phyloP scores from a whole-genome alignment of 1,140 invertebrate species.

The Brachionus koreanus region DNA sequence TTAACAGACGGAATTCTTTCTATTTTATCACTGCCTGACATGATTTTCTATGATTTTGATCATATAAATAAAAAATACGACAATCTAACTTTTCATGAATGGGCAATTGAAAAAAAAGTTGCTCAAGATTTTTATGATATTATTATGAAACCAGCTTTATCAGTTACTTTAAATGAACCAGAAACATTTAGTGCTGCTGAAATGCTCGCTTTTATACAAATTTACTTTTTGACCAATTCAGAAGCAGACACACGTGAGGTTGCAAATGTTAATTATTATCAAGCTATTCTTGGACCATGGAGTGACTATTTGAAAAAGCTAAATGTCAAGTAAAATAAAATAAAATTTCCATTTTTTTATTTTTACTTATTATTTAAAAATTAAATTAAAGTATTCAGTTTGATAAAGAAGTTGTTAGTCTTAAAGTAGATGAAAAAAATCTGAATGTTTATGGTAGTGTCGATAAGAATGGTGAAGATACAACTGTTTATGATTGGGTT shows the following conservation, averaged over 20 bases:
- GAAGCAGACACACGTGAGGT: conserved; percentile 45
- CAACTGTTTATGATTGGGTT: conserved; percentile 38
- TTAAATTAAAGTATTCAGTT: not conserved
- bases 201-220: conserved; percentile 45
- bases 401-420: not conserved
- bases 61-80: conserved; percentile 41
- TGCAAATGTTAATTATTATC: conserved; percentile 24
- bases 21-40: not conserved
- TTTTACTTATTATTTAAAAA: not conserved
- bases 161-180: conserved; percentile 44
- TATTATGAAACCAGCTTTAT: conserved; percentile 40
- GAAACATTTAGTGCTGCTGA: conserved; percentile 45
- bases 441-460: conserved; percentile 28
- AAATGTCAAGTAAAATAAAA: conserved; percentile 29
- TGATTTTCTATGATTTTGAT: conserved; percentile 42
- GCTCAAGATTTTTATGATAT: conserved; percentile 45
- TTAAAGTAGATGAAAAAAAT: conserved; percentile 19
- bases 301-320: not conserved
- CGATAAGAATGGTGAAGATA: not conserved
- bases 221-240: conserved; percentile 45
- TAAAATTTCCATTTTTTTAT: too few relatives aligned
- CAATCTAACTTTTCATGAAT: conserved; percentile 40
- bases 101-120: conserved; percentile 30
- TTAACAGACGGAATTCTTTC: conserved; percentile 22
- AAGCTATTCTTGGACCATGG: conserved; percentile 44